Base-by-base conservation (phyloP, 2,113 vertebrate species). In the Spea multiplicata region DNA sequence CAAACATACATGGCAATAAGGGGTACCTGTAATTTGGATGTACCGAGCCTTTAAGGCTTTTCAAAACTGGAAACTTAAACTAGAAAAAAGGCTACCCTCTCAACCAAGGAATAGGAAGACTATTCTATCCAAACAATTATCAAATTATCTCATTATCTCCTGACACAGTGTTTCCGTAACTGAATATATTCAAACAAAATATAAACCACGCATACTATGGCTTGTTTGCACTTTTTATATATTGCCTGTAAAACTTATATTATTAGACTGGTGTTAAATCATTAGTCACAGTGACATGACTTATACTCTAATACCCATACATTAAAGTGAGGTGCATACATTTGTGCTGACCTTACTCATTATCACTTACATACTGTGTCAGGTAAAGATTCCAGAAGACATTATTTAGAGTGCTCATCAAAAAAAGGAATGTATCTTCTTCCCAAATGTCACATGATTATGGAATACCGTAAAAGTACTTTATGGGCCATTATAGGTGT, bases 391-490 rank as follows among this genome's bases (percentile, higher is more conserved):
- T 44, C 48, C 13, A 71, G n/a, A 61, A 12, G 30, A 70, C 14
- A 77, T 70, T 30, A 77, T 70, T 66, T 79, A 66, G 67, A 70
- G n/a, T 59, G 9, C n/a, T 73, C 44, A n/a, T 13, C 6, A 7
- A 79, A 16, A 49, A 55, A 50, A 30, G 62, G 17, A 73, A 73
- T 47, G 48, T 13, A 70, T 79, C 70, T 73, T 50, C 53, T 67
- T 67, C 44, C 70, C 65, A 53, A 17, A 30, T 73, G 76, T 79
- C 50, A 79, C 62, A 68, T 80, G 78, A 74, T 74, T 50, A 80
- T 68, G 53, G 66, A 57, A 59, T 68, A 16, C 13, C 65, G 61
- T 80, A 74, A 80, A 80, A 68, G 12, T 67, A 64, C 7, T 73
- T 80, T 80, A 74, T 74, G 53, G 16, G 53, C 64, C 52, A 74